A percentile compares a stretch with the other conserved stretches of the same genome.
These are phyloP conservation scores for Hydropotes inermis DNA, from an alignment of 2,113 vertebrate genomes.

Conservation along the genomic window DNA sequence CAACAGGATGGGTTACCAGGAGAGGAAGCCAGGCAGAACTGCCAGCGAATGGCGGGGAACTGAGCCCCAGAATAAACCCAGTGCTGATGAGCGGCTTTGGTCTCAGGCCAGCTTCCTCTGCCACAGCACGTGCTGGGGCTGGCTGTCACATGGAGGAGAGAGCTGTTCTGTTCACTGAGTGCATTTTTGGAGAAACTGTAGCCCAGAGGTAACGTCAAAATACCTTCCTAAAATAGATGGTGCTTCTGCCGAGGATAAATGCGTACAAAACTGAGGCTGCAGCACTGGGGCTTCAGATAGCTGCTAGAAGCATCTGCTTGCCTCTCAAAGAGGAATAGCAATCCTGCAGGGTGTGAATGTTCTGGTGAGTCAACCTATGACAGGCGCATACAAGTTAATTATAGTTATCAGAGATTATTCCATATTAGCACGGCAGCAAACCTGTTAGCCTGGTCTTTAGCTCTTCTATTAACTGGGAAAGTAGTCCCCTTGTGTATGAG, in stretches of 20 bases:
- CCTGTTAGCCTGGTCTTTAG: conserved; percentile 59
- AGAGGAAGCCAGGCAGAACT: neutral
- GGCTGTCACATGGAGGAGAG: neutral
- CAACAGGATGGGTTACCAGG: neutral
- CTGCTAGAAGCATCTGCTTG: conserved; percentile 46
- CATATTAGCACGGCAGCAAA: conserved; percentile 34
- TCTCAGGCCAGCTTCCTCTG: conserved; percentile 36
- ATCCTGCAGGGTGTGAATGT: conserved; percentile 29
- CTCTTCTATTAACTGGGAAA: conserved; percentile 1
- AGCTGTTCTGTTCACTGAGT: neutral
- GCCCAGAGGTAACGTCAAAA: conserved; percentile 61
- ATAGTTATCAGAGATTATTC: conserved; percentile 60
- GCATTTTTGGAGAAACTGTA: conserved; percentile 26
- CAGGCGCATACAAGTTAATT: conserved; percentile 57
- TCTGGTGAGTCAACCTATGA: conserved; percentile 47
- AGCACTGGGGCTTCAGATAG: neutral
- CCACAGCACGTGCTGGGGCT: neutral
- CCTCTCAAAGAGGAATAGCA: conserved; percentile 32
- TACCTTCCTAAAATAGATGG: conserved; percentile 57
- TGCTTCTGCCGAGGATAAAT: conserved; percentile 29
- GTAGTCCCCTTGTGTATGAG: neutral
- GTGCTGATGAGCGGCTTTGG: conserved; percentile 9
- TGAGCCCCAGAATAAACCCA: neutral
- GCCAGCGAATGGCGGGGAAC: neutral
- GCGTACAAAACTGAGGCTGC: neutral